Percentiles rank a stretch among this genome's conserved stretches.
Evolutionary conservation across 1,140 invertebrate genomes (phyloP).

Genomic region (Brachionus sp.): DNA sequence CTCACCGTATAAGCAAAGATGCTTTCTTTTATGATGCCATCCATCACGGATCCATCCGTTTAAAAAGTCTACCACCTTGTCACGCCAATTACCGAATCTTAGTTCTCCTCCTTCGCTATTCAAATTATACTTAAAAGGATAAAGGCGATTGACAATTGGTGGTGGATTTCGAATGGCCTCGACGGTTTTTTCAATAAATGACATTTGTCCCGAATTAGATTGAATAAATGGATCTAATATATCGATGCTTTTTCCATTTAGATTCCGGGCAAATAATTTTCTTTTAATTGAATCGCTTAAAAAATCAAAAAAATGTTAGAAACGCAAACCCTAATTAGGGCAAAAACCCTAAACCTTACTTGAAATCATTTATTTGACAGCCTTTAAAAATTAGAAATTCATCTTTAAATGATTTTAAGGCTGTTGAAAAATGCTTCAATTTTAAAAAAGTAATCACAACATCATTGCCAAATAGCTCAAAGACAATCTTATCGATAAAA

Average conservation of each 20-base stretch:
- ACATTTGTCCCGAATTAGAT: background rate
- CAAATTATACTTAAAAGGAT: background rate
- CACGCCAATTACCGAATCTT: background rate
- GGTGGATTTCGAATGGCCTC: background rate
- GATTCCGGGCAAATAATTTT: background rate
- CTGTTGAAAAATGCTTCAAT: background rate
- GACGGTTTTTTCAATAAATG: background rate
- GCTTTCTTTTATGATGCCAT: background rate
- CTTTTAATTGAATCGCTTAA: background rate
- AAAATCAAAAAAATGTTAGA: background rate
- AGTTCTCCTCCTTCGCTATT: background rate
- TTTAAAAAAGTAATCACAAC: background rate
- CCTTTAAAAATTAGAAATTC: slow-evolving; percentile 5
- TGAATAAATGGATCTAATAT: background rate
- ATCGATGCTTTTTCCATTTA: background rate
- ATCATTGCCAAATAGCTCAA: background rate
- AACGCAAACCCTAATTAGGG: background rate
- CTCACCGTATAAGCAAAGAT: background rate
- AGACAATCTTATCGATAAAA: background rate
- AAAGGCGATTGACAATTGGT: background rate
- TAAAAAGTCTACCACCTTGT: background rate
- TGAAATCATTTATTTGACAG: background rate
- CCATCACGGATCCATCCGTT: background rate
- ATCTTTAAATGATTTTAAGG: background rate
- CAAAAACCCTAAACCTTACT: background rate